Evolutionary conservation across 2,888 invertebrate genomes (phyloP), one percentile per base, ranked within the genome.

Genomic region (Leptothorax acervorum): DNA sequence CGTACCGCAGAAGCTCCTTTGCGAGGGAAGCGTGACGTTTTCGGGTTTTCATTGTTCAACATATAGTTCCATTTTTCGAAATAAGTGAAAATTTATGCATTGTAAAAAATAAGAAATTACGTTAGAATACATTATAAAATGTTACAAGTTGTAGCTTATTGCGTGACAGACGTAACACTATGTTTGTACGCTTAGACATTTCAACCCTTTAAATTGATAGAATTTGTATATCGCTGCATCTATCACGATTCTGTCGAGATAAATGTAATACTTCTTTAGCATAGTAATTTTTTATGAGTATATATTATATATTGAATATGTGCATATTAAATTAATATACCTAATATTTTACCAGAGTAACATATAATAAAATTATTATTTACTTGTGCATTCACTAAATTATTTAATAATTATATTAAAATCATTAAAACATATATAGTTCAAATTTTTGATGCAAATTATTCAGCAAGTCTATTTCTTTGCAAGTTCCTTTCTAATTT

Each of bases 341-440:
- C 23, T 23, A 23, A 23, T 23, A 23, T 23, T 60, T 31, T 5
- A n/a, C 0, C 8, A 63, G 4, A 62, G n/a, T 39, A 63, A 1
- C 35, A n/a, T 39, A 62, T 63, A 15, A 63, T 39, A 11, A 63
- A 63, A 39, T 63, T 62, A 62, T 35, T 62, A 62, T 62, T 62
- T 18, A 62, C 3, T 62, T 18, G 18, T 1, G 23, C 1, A 53
- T n/a, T 23, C 23, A 23, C 23, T 23, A 23, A 23, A 23, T 23
- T 23, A 23, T 23, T 23, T 23, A 23, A 23, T n/a, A 28, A 45
- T 45, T 66, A 2, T 63, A 63, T 63, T 63, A 39, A 63, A 11
- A 39, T 35, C 1, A 39, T 39, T 39, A 63, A n/a, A 63, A n/a
- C n/a, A n/a, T n/a, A n/a, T n/a, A 2, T 18, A 18, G 4, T 18